A percentile compares a stretch with the other conserved stretches of the same genome.
Evolutionary conservation across 2,113 vertebrate species (phyloP).

Genomic region (Indicator indicator): DNA sequence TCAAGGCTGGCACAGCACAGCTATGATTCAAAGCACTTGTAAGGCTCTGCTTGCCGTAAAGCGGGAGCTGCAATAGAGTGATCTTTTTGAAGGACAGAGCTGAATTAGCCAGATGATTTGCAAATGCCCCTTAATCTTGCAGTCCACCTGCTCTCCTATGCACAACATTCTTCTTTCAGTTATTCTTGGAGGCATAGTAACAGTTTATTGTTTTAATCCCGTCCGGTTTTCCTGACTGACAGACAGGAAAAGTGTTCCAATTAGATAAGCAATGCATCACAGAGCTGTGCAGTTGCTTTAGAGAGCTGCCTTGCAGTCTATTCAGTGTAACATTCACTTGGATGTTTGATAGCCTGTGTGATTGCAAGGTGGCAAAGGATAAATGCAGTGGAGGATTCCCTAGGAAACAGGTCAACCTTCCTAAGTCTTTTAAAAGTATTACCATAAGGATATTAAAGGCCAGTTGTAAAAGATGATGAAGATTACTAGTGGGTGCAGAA

Average conservation of each 20-base stretch:
- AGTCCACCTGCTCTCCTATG: constrained; percentile 49
- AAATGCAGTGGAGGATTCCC: background rate
- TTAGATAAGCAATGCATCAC: constrained; percentile 72
- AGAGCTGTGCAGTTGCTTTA: background rate
- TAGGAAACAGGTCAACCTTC: background rate
- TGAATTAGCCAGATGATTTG: background rate
- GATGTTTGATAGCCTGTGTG: background rate
- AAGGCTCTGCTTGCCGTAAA: background rate
- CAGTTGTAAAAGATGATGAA: background rate
- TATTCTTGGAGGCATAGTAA: constrained; percentile 65
- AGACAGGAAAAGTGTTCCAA: constrained; percentile 72
- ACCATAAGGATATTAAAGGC: background rate
- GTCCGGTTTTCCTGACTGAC: constrained; percentile 70
- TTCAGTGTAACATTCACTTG: background rate
- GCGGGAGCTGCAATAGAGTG: background rate
- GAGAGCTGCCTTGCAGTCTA: background rate
- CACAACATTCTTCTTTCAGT: constrained; percentile 18
- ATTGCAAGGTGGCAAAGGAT: background rate
- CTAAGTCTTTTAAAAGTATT: background rate
- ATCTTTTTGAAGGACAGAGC: background rate
- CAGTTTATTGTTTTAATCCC: constrained; percentile 70
- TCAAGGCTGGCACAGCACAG: background rate
- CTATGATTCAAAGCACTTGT: background rate
- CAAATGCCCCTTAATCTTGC: constrained; percentile 45
- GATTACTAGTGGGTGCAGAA: background rate